Evolutionary conservation across 2,113 vertebrate species (phyloP).

Genomic region (Xenopus laevis): DNA sequence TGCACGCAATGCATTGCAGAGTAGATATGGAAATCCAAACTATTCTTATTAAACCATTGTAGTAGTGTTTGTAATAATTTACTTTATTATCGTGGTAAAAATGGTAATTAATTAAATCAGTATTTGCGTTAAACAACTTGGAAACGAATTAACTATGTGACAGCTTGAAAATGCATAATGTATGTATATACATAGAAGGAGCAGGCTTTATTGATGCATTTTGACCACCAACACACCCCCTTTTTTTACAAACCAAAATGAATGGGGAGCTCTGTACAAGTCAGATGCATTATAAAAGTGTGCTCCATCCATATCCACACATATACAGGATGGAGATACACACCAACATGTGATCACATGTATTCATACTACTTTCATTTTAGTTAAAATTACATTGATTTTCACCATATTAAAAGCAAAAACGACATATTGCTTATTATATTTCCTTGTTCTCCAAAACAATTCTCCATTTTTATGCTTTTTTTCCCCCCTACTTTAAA

Average conservation of each 20-base stretch:
- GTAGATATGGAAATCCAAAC: not conserved
- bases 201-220: too few relatives aligned
- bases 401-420: slow-evolving; percentile 50
- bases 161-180: slow-evolving; percentile 5
- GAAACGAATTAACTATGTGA: not conserved
- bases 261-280: too few relatives aligned
- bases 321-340: slow-evolving; percentile 31
- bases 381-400: slow-evolving; percentile 41
- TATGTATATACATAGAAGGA: not conserved
- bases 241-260: too few relatives aligned
- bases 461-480: slow-evolving; percentile 53
- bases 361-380: slow-evolving; percentile 41
- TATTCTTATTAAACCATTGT: not conserved
- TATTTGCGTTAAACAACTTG: not conserved
- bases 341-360: slow-evolving; percentile 37
- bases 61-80: not conserved
- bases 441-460: slow-evolving; percentile 56
- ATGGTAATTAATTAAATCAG: slow-evolving; percentile 2
- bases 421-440: slow-evolving; percentile 58
- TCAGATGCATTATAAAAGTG: not conserved
- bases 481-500: slow-evolving; percentile 61
- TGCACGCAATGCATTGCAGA: not conserved
- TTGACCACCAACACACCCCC: too few relatives aligned
- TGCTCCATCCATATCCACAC: slow-evolving; percentile 21
- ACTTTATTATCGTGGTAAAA: slow-evolving; percentile 7